Evolutionary conservation across 2,888 invertebrate genomes (phyloP), one percentile per base, ranked within the genome.

Genomic region (Acronicta alni): DNA sequence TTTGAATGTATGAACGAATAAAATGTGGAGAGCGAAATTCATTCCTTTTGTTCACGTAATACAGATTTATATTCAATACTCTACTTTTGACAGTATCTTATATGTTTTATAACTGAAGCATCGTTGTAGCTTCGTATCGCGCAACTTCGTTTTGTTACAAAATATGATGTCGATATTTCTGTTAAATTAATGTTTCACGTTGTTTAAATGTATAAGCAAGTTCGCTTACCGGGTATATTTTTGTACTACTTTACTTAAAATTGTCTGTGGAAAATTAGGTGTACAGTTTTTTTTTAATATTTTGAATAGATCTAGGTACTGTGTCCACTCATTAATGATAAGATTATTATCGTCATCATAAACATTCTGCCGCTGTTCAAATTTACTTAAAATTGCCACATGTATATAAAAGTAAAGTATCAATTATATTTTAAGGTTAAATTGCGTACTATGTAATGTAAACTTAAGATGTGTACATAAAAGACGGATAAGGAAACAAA

Each of bases 11-110:
- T 64, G 64, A 57, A 46, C 41, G 46, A 59, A 67, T 75, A 74
- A 76, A 78, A 68, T 53, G 54, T 51, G 45, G 35, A 69, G 62
- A 62, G 48, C 62, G 63, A 56, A 48, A 76, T 79, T 77, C 63
- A 76, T 81, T 74, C 73, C 57, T 54, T 84, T 83, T 80, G 76
- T 82, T 77, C 75, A 61, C 54, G 68, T 77, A 66, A 70, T 63
- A 57, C 48, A 49, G 69, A 76, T 78, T 80, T 72, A 75, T 75
- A 56, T 67, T 67, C 56, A 41, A 57, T 60, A 68, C 72, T 77
- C 64, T 79, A 70, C 61, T 68, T 78, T 75, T 77, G 64, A 67
- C 63, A 68, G 61, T 75, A 71, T 75, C 75, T 77, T 66, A 59
- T 67, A 53, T 59, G 51, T 63, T 68, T 42, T 60, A 47, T 44